Evolutionary conservation across 2,888 invertebrate species (phyloP).

Genomic region (Amphipoea oculea): DNA sequence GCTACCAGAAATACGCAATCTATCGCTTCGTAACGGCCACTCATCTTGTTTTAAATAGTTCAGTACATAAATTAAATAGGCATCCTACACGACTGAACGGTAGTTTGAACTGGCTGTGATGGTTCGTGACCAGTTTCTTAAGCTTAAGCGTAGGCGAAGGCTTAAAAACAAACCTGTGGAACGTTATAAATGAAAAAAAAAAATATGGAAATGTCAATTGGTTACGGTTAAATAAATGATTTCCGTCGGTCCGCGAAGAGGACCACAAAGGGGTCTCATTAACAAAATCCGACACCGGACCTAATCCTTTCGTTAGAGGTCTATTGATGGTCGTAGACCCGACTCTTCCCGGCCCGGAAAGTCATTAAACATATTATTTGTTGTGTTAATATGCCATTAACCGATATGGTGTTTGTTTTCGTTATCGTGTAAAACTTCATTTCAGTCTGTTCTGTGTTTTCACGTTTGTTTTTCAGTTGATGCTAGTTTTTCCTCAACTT

Average conservation of each 20-base stretch:
- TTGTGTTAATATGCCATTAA: slow-evolving; percentile 72
- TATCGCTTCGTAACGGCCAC: slow-evolving; percentile 54
- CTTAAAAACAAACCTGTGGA: slow-evolving; percentile 76
- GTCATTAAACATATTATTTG: slow-evolving; percentile 71
- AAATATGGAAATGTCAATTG: slow-evolving; percentile 81
- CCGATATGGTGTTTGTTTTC: slow-evolving; percentile 55
- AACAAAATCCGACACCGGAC: slow-evolving; percentile 84
- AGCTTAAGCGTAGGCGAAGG: slow-evolving; percentile 73
- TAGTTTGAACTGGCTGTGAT: slow-evolving; percentile 58
- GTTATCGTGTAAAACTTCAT: slow-evolving; percentile 44
- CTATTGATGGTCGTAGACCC: slow-evolving; percentile 78
- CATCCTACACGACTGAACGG: slow-evolving; percentile 58
- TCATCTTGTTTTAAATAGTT: slow-evolving; percentile 64
- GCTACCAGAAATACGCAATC: slow-evolving; percentile 59
- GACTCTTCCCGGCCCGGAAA: slow-evolving; percentile 60
- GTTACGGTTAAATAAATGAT: slow-evolving; percentile 86
- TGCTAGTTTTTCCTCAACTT: slow-evolving; percentile 2
- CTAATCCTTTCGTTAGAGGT: slow-evolving; percentile 89
- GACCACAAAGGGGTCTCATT: slow-evolving; percentile 86
- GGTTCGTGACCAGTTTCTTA: slow-evolving; percentile 66
- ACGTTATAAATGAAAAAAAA: slow-evolving; percentile 74
- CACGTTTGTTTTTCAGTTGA: slow-evolving; percentile 24
- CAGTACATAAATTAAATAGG: slow-evolving; percentile 62
- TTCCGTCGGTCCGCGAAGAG: slow-evolving; percentile 81
- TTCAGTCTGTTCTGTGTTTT: slow-evolving; percentile 25